A percentile compares a stretch with the other conserved stretches of the same genome.
phyloP scores from a whole-genome alignment of 2,797 vertebrate species.

The Synanceia verrucosa region DNA sequence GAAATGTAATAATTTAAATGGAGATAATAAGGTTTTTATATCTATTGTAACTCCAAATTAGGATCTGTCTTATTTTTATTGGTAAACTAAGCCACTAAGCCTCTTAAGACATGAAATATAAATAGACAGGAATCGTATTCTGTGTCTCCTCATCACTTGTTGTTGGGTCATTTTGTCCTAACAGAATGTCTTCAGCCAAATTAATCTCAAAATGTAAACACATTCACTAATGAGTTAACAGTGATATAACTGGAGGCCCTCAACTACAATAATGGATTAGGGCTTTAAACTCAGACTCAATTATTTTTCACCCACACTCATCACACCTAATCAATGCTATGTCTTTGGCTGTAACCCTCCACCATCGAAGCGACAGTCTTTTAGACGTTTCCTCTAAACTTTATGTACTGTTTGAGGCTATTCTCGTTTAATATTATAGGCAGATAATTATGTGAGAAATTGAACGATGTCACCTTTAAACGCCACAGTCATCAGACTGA shows the following conservation, averaged over 20 bases:
- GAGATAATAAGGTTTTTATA: constrained; percentile 7
- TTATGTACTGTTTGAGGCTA: constrained; percentile 67
- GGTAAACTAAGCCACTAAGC: constrained; percentile 10
- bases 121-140: neutral
- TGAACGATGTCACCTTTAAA: constrained; percentile 75
- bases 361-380: constrained; percentile 1
- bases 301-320: constrained; percentile 58
- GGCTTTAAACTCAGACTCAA: constrained; percentile 55
- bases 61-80: constrained; percentile 4
- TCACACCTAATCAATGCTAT: constrained; percentile 60
- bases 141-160: constrained; percentile 15
- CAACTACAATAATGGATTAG: constrained; percentile 54
- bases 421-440: constrained; percentile 69
- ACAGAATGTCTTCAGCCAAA: constrained; percentile 37
- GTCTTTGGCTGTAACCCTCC: constrained; percentile 24
- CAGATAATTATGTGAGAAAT: constrained; percentile 65
- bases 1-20: neutral
- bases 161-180: constrained; percentile 18
- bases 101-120: neutral
- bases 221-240: constrained; percentile 44
- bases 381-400: constrained; percentile 55
- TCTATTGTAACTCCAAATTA: constrained; percentile 9
- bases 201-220: constrained; percentile 64
- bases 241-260: constrained; percentile 45
- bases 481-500: constrained; percentile 73